Evolutionary conservation across 2,113 vertebrate species (phyloP).

Genomic region (Diphyllodes magnificus): DNA sequence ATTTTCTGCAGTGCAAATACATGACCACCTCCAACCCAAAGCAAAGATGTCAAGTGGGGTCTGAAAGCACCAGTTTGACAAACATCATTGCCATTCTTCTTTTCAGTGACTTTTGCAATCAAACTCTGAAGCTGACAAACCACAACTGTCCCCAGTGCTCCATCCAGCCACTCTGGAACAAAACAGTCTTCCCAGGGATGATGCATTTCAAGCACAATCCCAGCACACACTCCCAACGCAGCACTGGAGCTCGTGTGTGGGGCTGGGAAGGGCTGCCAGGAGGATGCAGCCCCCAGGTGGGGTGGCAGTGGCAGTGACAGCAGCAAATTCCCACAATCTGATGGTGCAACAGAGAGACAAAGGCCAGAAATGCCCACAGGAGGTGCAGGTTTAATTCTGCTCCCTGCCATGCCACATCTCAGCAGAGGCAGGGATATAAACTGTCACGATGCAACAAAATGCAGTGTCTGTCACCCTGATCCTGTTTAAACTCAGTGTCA

Average conservation of each 20-base stretch:
- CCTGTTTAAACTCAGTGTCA: neutral
- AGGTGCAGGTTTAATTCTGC: neutral
- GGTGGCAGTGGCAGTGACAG: neutral
- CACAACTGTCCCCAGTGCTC: too few relatives aligned
- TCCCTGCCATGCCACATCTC: neutral
- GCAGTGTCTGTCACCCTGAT: neutral
- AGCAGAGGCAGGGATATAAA: neutral
- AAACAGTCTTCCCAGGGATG: neutral
- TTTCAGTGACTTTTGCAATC: neutral
- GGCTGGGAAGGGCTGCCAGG: neutral
- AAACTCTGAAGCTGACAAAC: neutral
- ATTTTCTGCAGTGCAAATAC: neutral
- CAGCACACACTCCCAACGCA: neutral
- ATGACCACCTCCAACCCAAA: neutral
- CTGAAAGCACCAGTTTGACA: neutral
- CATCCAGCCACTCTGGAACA: neutral
- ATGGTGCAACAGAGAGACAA: too few relatives aligned
- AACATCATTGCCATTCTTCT: neutral
- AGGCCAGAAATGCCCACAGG: neutral
- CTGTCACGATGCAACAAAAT: neutral
- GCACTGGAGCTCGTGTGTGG: neutral
- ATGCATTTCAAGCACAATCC: neutral
- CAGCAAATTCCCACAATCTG: neutral
- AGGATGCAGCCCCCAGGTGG: neutral
- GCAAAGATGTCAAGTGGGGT: neutral